Conservation (phyloP, 1,140 invertebrate species). For the Stegodyphus mimosarum region DNA sequence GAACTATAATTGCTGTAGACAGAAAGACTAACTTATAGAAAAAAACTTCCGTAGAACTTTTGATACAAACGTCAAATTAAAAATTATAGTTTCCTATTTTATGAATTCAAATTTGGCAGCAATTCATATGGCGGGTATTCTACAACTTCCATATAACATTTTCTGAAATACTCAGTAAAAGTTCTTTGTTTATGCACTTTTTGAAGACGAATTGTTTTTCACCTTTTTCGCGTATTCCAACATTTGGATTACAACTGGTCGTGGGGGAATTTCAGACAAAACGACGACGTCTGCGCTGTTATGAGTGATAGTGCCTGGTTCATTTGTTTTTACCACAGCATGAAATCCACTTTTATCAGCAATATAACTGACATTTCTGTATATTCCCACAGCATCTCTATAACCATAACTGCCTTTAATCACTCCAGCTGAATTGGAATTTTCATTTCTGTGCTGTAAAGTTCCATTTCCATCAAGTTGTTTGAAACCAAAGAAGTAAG, state of each 20-base stretch:
- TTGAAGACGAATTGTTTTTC: too few species aligned
- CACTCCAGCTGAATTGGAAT: slow-evolving; percentile 30
- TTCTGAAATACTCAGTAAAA: too few species aligned
- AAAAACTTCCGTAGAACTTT: too few species aligned
- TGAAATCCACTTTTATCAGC: slow-evolving; percentile 60
- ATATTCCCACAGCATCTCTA: slow-evolving; percentile 56
- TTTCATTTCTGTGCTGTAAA: slow-evolving; percentile 50
- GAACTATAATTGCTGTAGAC: too few species aligned
- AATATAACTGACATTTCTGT: slow-evolving; percentile 60
- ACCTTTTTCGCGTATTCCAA: too few species aligned
- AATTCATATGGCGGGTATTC: too few species aligned
- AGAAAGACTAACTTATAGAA: too few species aligned
- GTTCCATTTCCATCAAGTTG: slow-evolving; percentile 54
- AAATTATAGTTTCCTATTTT: too few species aligned
- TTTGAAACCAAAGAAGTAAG: slow-evolving; percentile 55
- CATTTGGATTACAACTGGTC: neutral
- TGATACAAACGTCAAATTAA: too few species aligned
- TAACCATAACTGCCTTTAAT: slow-evolving; percentile 61
- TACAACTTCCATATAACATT: too few species aligned
- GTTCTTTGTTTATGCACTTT: too few species aligned
- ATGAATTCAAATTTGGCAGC: too few species aligned
- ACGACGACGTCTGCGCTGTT: slow-evolving; percentile 52
- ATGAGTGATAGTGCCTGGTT: slow-evolving; percentile 43
- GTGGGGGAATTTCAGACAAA: slow-evolving; percentile 34
- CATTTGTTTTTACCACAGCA: slow-evolving; percentile 58